Evolutionary conservation across 2,797 vertebrate species (phyloP).

Genomic region (Alcedo quadribrachys): DNA sequence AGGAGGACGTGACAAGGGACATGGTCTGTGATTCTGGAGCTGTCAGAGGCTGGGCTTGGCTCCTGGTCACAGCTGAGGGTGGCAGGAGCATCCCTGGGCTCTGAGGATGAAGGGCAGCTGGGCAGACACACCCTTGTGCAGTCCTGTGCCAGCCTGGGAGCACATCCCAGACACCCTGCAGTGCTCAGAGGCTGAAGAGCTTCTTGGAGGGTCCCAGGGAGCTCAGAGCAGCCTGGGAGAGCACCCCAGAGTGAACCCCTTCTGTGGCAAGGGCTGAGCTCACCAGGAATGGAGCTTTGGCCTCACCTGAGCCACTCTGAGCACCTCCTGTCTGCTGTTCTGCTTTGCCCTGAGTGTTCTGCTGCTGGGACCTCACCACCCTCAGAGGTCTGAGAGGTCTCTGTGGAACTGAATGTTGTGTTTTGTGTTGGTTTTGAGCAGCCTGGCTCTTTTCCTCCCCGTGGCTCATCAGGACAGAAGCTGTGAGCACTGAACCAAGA

Average conservation of each 20-base stretch:
- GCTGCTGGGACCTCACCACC: background rate
- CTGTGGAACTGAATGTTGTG: background rate
- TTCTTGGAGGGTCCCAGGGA: background rate
- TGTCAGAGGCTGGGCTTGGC: background rate
- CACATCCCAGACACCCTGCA: rapidly evolving
- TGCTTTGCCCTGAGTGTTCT: background rate
- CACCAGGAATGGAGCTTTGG: background rate
- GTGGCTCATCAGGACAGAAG: background rate
- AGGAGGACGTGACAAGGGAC: no score
- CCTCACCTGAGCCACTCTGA: rapidly evolving
- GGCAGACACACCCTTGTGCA: rapidly evolving
- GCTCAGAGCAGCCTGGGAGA: background rate
- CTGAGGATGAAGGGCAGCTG: background rate
- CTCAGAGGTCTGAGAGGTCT: background rate
- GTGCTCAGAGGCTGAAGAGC: background rate
- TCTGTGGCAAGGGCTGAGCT: background rate
- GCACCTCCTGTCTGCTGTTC: rapidly evolving
- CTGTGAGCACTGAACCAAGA: slow-evolving; percentile 5
- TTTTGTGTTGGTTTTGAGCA: background rate
- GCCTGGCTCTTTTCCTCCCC: background rate
- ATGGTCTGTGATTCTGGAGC: background rate
- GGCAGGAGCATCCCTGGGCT: background rate
- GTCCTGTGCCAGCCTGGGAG: rapidly evolving
- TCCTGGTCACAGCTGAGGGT: background rate
- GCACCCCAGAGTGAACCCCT: background rate